Base-by-base conservation (phyloP, 2,888 invertebrate genomes). In the Caenorhabditis sulstoni region DNA sequence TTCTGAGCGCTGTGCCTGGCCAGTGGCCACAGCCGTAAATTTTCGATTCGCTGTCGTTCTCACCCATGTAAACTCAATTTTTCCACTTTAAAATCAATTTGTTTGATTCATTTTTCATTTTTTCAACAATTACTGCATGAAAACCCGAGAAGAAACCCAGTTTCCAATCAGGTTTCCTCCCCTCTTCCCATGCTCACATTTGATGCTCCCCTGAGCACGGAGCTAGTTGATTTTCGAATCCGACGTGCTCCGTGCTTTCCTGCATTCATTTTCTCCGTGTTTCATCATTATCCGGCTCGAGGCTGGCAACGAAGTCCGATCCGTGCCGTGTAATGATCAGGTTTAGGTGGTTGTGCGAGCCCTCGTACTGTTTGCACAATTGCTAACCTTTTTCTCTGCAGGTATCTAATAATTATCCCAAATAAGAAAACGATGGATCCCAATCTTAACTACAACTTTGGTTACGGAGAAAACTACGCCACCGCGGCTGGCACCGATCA, bases 201-300 rank as follows among this genome's bases (percentile, higher is more conserved):
- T 39, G n/a, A 52, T 53, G n/a, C 12, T 20, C 12, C 23, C 18
- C 55, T 16, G 39, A 55, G 55, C 55, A 55, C 18, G 39, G 55
- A 55, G 55, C 29, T 8, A 18, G 55, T 55, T 16, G 55, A 20
- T 39, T 18, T 55, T 2, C 18, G 12, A 53, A 14, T 44, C 41
- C 41, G 44, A 44, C 45, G n/a, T 41, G 37, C 39, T 66, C n/a
- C 16, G 35, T 45, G 35, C 47, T 53, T 39, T 66, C 55, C 45
- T 45, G 20, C 44, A 23, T 16, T 49, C 14, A 18, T 18, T 58
- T 22, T 52, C 50, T n/a, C 14, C 20, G 8, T 52, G 47, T 18
- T 45, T 18, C 52, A 20, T 70, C 70, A 70, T 70, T 70, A 61
- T 70, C 53, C 61, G 70, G 70, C 35, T 55, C 70, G 45, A 53